Evolutionary conservation across 2,113 vertebrate genomes (phyloP).

Genomic region (Hemicordylus capensis): DNA sequence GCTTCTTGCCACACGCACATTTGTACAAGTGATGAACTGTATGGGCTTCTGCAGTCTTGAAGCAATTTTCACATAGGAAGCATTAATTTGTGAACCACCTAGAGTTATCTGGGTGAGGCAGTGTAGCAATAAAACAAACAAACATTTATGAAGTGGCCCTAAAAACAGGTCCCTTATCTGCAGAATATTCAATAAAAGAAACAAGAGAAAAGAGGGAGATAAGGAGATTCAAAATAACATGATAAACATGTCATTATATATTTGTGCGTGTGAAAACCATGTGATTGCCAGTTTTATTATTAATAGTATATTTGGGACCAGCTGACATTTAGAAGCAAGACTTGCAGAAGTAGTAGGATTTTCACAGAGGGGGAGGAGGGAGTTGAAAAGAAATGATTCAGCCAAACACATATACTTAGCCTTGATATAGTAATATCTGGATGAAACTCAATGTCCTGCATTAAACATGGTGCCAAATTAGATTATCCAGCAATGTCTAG

Average conservation of each 20-base stretch:
- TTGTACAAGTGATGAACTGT: background rate
- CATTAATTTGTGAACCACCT: too few species aligned
- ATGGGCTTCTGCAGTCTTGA: background rate
- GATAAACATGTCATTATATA: background rate
- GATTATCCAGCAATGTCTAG: background rate
- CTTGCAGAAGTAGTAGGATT: background rate
- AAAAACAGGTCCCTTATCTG: background rate
- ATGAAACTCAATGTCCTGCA: background rate
- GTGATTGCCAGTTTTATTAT: background rate
- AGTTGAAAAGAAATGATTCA: background rate
- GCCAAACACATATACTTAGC: background rate
- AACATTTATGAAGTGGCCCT: background rate
- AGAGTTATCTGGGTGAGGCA: too few species aligned
- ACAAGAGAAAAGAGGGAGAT: background rate
- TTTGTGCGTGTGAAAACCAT: too few species aligned
- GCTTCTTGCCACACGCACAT: too few species aligned
- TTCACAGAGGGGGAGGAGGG: too few species aligned
- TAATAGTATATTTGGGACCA: background rate
- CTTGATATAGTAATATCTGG: background rate
- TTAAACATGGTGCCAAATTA: background rate
- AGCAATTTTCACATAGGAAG: background rate
- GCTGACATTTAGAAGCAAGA: background rate
- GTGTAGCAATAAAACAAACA: too few species aligned
- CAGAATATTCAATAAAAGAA: background rate
- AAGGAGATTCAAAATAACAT: background rate